phyloP scores from a whole-genome alignment of 2,888 invertebrate species.

The Salpingus planirostris region DNA sequence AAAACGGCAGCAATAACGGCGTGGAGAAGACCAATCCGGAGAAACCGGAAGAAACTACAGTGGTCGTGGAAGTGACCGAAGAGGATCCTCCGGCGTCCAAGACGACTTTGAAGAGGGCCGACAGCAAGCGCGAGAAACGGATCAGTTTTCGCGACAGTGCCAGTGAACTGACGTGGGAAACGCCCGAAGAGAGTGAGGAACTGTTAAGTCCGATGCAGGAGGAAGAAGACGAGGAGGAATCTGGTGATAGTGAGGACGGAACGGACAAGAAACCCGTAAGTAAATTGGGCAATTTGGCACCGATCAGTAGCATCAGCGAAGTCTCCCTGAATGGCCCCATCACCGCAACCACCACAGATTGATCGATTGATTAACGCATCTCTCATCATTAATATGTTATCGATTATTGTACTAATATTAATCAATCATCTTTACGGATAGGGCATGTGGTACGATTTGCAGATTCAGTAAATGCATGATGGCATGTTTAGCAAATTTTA shows the following conservation, averaged over 20 bases:
- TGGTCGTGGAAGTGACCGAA: constrained; percentile 16
- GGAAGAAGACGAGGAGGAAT: constrained; percentile 35
- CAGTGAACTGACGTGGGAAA: constrained; percentile 50
- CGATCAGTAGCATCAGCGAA: constrained; percentile 48
- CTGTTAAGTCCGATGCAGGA: constrained; percentile 35
- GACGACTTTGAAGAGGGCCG: constrained; percentile 23
- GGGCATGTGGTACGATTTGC: too few relatives aligned
- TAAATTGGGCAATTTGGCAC: constrained; percentile 40
- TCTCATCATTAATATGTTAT: constrained; percentile 1
- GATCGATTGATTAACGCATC: too few relatives aligned
- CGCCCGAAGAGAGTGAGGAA: constrained; percentile 45
- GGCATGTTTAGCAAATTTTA: too few relatives aligned
- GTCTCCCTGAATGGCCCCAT: constrained; percentile 26
- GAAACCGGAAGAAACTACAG: constrained; percentile 1
- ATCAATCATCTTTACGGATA: too few relatives aligned
- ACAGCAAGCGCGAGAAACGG: constrained; percentile 40
- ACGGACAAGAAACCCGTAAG: constrained; percentile 40
- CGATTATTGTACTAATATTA: too few relatives aligned
- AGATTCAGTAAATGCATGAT: too few relatives aligned
- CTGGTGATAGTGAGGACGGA: constrained; percentile 17
- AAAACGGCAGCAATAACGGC: constrained; percentile 26
- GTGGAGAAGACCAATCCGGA: constrained; percentile 15
- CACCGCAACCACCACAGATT: background rate
- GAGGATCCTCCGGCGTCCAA: constrained; percentile 21
- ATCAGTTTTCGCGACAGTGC: constrained; percentile 50